Evolutionary conservation across 2,888 invertebrate species (phyloP).

Genomic region (Eurytoma californica): DNA sequence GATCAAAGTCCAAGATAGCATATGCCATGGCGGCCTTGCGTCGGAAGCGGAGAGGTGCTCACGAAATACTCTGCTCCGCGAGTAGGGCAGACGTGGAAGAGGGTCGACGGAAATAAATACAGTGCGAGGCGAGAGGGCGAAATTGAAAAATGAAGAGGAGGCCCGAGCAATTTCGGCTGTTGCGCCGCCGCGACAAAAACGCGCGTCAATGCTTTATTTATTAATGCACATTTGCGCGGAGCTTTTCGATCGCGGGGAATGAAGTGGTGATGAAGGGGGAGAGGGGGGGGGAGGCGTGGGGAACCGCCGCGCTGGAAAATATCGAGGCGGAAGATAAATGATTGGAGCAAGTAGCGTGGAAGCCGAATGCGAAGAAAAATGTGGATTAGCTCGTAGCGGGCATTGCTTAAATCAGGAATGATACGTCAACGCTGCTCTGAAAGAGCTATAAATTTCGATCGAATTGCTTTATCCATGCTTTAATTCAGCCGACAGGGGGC

Average conservation of each 20-base stretch:
- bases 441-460: conserved; percentile 9
- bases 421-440: background rate
- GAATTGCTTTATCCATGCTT: background rate
- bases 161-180: conserved; percentile 3
- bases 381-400: conserved; percentile 4
- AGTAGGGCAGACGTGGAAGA: background rate
- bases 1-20: no score
- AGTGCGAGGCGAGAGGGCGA: conserved; percentile 6
- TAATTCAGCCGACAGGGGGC: no score
- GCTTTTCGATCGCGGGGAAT: background rate
- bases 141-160: conserved; percentile 39
- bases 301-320: conserved; percentile 10
- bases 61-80: no score
- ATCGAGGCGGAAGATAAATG: conserved; percentile 36
- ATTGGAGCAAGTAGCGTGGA: background rate
- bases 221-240: background rate
- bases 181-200: conserved; percentile 3
- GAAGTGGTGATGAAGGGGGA: background rate
- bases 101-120: conserved; percentile 18
- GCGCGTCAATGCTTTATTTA: conserved; percentile 24
- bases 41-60: no score
- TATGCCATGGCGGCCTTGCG: no score
- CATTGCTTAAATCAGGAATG: conserved; percentile 6
- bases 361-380: conserved; percentile 3
- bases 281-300: background rate